Percentiles rank a stretch among this genome's conserved stretches.
Conservation (phyloP, 2,888 invertebrate species). For the Polydrusus tereticollis region DNA sequence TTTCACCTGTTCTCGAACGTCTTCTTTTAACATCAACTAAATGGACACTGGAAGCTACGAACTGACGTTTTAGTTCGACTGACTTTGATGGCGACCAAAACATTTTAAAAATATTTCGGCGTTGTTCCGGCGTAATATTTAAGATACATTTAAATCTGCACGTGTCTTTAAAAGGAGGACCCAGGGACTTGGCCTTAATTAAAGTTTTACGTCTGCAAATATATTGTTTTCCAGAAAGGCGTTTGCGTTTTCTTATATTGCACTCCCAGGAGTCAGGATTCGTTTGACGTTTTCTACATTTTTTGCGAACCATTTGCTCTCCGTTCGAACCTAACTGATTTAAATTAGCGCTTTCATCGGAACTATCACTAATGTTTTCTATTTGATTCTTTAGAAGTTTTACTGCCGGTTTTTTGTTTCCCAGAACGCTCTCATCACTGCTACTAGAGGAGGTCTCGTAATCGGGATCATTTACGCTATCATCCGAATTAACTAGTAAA, state of each 20-base stretch:
- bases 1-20: conserved; percentile 18
- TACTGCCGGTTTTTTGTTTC: not conserved
- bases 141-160: not conserved
- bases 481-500: not conserved
- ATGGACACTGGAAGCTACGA: conserved; percentile 13
- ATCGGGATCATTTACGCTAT: not conserved
- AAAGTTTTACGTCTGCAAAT: conserved; percentile 4
- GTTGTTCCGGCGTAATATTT: conserved; percentile 7
- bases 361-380: not conserved
- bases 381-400: not conserved
- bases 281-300: conserved; percentile 18
- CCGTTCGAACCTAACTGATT: not conserved
- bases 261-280: conserved; percentile 9
- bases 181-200: not conserved
- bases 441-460: not conserved
- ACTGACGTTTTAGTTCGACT: conserved; percentile 18
- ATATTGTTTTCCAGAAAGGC: conserved; percentile 8
- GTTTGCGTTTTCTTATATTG: conserved; percentile 12
- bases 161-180: not conserved
- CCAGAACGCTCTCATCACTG: not conserved
- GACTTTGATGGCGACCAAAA: conserved; percentile 19
- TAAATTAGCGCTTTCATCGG: not conserved
- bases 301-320: not conserved
- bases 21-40: conserved; percentile 20
- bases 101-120: conserved; percentile 14